Base-by-base conservation (phyloP, 53 echinoderm and acorn worm species). In the Zoroaster sp. region DNA sequence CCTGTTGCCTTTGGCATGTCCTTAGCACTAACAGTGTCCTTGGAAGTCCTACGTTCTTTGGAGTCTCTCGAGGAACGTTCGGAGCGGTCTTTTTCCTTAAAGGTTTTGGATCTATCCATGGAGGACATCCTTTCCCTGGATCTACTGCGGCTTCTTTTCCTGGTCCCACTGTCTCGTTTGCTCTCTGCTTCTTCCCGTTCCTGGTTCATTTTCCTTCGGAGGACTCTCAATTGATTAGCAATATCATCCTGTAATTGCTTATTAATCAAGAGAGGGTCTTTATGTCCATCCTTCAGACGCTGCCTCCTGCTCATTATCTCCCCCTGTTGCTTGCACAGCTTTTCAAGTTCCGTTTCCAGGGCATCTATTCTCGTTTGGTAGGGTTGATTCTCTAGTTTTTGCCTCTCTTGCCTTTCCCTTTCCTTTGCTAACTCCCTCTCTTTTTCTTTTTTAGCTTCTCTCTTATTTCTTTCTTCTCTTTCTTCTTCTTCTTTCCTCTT, bases 211-310 rank as follows among this genome's bases (percentile, higher is more conserved):
- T 35, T 69, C 71, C 85, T 87, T 23, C 93, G 82, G 18, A 99
- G 88, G 4, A 52, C 40, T 44, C 83, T 80, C 40, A 99, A 89
- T 76, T 99, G 93, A 66, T 83, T 77, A 4, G 73, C 31, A 69
- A 99, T 94, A 77, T 94, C 89, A 45, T 96, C 94, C 71, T 99
- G 99, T 30, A 91, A 88, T 53, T 87, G 40, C 52, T 66, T 91
- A 46, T 93, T 99, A 74, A 81, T 39, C 31, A 99, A 66, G 23
- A 92, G 87, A 46, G 96, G 90, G 67, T 99, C 99, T 87, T 90
- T 93, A 47, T 94, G 92, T 18, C 97, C 93, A 70, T 89, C 92
- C 39, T 86, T 93, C 31, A 70, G n/a, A n/a, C n/a, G 69, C 35
- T 47, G 46, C 20, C 33, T 71, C 85, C 70, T 69, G 20, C 85